phyloP scores from a whole-genome alignment of 2,797 vertebrate species.

The Astyanax mexicanus region DNA sequence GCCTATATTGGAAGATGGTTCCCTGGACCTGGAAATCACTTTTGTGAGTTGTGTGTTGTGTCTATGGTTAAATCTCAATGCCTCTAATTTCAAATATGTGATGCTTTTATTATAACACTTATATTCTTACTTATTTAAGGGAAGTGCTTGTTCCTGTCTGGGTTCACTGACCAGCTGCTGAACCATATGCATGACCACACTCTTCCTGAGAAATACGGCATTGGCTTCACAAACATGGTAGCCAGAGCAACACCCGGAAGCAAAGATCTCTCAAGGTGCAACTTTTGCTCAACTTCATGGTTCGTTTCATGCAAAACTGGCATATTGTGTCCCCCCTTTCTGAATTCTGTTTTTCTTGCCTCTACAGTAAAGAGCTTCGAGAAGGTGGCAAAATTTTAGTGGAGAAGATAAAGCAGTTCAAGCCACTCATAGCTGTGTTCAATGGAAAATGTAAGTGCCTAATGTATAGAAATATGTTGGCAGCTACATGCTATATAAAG shows the following conservation, averaged over 20 bases:
- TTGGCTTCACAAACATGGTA: slow-evolving; percentile 99
- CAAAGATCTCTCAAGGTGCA: slow-evolving; percentile 94
- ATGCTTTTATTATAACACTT: not conserved
- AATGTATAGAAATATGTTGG: not conserved
- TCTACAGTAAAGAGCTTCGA: slow-evolving; percentile 92
- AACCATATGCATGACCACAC: slow-evolving; percentile 91
- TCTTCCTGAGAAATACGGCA: slow-evolving; percentile 93
- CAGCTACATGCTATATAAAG: too few relatives aligned
- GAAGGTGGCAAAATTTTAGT: slow-evolving; percentile 97
- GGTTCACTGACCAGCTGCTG: slow-evolving; percentile 91
- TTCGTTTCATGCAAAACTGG: not conserved
- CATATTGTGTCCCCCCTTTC: not conserved
- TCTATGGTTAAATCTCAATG: not conserved
- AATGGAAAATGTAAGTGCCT: slow-evolving; percentile 88
- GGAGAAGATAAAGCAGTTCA: slow-evolving; percentile 94
- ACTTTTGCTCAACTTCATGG: not conserved
- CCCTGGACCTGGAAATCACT: slow-evolving; percentile 97
- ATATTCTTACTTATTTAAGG: slow-evolving; percentile 71
- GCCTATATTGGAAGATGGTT: slow-evolving; percentile 97
- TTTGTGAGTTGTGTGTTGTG: slow-evolving; percentile 82
- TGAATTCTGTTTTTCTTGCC: slow-evolving; percentile 11
- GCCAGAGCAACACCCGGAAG: slow-evolving; percentile 95
- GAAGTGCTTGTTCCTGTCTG: slow-evolving; percentile 98
- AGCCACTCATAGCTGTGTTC: slow-evolving; percentile 96
- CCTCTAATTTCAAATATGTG: not conserved